A percentile compares a stretch with the other conserved stretches of the same genome.
Conservation (phyloP, 2,797 vertebrate species). For the Phylloscopus collybita region DNA sequence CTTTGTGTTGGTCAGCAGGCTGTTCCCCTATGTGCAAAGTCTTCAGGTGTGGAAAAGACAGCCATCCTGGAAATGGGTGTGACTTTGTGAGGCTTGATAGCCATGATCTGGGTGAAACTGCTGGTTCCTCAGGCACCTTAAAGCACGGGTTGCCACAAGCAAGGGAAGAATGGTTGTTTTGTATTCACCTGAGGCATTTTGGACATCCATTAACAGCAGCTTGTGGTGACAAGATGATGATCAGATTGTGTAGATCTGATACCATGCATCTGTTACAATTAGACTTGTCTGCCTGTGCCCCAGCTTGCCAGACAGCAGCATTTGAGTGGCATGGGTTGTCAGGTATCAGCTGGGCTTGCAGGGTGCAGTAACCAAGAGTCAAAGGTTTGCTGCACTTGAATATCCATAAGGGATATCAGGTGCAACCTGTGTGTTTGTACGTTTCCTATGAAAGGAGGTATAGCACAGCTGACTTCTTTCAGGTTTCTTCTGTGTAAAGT, state of each 20-base stretch:
- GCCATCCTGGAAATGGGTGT: background rate
- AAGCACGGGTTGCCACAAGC: background rate
- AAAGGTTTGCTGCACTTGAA: background rate
- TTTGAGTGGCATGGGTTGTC: background rate
- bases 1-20: background rate
- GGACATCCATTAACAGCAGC: background rate
- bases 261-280: background rate
- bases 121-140: background rate
- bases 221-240: background rate
- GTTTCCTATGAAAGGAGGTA: background rate
- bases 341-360: background rate
- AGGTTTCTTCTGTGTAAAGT: background rate
- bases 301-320: background rate
- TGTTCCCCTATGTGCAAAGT: background rate
- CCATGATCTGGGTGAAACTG: background rate
- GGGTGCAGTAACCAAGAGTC: background rate
- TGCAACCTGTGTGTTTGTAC: background rate
- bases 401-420: background rate
- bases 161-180: background rate
- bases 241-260: background rate
- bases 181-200: background rate
- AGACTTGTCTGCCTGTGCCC: background rate
- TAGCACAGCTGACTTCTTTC: background rate
- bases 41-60: background rate
- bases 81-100: background rate